Base-by-base conservation (phyloP, 2,888 invertebrate genomes). In the Acleris emargana region DNA sequence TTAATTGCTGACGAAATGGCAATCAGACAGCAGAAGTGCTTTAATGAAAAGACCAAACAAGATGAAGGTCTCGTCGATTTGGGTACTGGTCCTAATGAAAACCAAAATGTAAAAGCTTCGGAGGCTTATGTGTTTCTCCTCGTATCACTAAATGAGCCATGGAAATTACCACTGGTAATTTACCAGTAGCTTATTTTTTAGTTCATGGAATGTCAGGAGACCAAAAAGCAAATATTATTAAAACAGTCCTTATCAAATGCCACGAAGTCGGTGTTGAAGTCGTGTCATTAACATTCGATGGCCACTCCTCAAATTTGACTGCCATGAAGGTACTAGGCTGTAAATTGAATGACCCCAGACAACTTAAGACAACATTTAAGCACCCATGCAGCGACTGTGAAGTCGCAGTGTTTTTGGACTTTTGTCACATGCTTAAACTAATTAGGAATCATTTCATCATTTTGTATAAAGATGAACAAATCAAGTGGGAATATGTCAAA, bases 151-250 rank as follows among this genome's bases (percentile, higher is more conserved):
- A 69, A 69, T 57, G 64, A 71, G 50, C 16, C 50, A 9, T 80
- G 76, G 76, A 78, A 79, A 68, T 67, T 80, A 38, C n/a, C n/a
- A n/a, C n/a, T n/a, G n/a, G n/a, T n/a, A n/a, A n/a, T n/a, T n/a
- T n/a, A n/a, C 77, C 78, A 7, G 58, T 79, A 4, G 75, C 68
- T 2, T 79, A 79, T 67, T 80, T 79, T 68, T 70, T 79, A 42
- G 69, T 74, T 6, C 68, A 74, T 18, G 72, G 76, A 3, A 22
- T 80, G 17, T 60, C 45, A 16, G 71, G 69, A 6, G 58, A 68
- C 25, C 71, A 73, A 47, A 72, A 73, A 68, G 67, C 67, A 49
- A 72, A 69, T 59, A 38, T 72, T 43, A 16, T 70, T 74, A 11
- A 69, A 69, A 50, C 59, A 45, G 6, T 58, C 51, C 38, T 53